Evolutionary conservation across 2,888 invertebrate species (phyloP), one percentile per base, ranked within the genome.

Genomic region (Hylaea fasciaria): DNA sequence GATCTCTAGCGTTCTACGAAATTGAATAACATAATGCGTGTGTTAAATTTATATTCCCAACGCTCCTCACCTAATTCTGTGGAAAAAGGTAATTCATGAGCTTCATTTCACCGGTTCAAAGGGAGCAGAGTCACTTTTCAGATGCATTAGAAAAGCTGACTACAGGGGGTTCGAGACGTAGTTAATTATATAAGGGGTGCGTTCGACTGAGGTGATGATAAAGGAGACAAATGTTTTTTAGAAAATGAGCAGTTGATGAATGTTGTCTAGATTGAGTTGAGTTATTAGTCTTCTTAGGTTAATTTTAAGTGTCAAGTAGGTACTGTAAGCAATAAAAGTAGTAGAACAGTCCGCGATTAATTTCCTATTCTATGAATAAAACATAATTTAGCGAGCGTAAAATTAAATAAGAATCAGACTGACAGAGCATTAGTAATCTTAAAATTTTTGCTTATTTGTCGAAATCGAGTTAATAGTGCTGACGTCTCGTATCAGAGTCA

Each of bases 81-180:
- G 80, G 77, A 83, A 86, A 77, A 74, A 72, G 67, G 72, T 78
- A 73, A 80, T 77, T 81, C 80, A 77, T 76, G 73, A 76, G 79
- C 72, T 81, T 77, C 76, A 76, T 84, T 85, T 80, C 76, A 76
- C 71, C 58, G 69, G 64, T 74, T 73, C 73, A 74, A 78, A 77
- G 68, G 71, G 69, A 70, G 73, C 71, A 72, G 71, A 62, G 61
- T 62, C 61, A 74, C 77, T 82, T 84, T 80, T 78, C 80, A 78
- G 75, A 66, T 75, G 71, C 70, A 71, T 74, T 75, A 68, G 69
- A 68, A 72, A 71, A 57, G 57, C 63, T 69, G 65, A 66, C 71
- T 71, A 44, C 46, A 55, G 52, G 57, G 71, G 71, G 71, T 76
- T 65, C 63, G 64, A 74, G 69, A 61, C 67, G 58, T 71, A 70